Evolutionary conservation across 1,140 invertebrate species (phyloP), one percentile per base, ranked within the genome.

Genomic region (Calosoma granatense): DNA sequence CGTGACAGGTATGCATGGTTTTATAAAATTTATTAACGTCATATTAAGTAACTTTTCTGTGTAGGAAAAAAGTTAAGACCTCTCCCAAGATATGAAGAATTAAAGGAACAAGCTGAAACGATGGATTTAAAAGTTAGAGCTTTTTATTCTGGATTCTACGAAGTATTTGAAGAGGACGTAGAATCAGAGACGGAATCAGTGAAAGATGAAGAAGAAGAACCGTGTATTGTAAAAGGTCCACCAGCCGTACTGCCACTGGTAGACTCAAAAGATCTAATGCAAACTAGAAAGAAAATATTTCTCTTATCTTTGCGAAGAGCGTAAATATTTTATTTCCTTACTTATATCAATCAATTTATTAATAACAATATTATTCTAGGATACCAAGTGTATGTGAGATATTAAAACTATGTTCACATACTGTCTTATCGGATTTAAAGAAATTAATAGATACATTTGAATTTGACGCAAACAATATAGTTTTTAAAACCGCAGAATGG

Each of bases 321-420:
- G 69, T 70, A 66, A 62, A 61, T 64, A 4, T 55, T 30, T 60
- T 52, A 6, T 51, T 43, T 9, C 6, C 4, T 22, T 59, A 59
- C 15, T 43, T 19, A 21, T 47, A 20, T 51, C 57, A 26, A 53
- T n/a, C 9, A 55, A 3, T 55, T 55, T 9, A 94, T 58, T 94
- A 94, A 80, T 98, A 95, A 30, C 94, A 30, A 6, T 4, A 30
- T 17, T 47, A 12, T 47, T 47, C 15, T 17, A 47, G 41, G 17
- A 47, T 47, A 12, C 15, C 41, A 12, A 6, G 6, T 11, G 17
- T 17, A 47, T 47, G 41, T 47, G 41, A 47, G 17, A 47, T 47
- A 11, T 47, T 47, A 47, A 47, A 47, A 47, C 41, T 12, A 17
- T 11, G 41, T 47, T 17, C 41, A 3, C 9, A 47, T 47, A 12